Evolutionary conservation across 1,140 invertebrate genomes (phyloP).

Genomic region (Aleiodes sp.): DNA sequence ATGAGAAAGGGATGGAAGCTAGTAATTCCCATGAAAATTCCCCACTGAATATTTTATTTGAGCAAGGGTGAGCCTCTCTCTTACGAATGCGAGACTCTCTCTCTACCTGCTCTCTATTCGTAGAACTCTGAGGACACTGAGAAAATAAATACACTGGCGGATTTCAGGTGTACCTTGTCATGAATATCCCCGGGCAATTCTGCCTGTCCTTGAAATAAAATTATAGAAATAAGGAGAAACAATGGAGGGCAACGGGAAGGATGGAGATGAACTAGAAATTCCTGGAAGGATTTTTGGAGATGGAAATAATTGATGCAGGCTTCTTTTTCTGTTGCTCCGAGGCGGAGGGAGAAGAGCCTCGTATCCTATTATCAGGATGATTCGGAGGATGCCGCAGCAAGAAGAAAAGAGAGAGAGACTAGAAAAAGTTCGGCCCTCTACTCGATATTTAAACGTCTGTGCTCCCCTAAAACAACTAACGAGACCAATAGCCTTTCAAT

Average conservation of each 20-base stretch:
- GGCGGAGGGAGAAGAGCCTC: neutral
- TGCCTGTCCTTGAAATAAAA: neutral
- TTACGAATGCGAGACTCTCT: neutral
- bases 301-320: neutral
- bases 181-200: too few species aligned
- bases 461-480: conserved; percentile 5
- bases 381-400: neutral
- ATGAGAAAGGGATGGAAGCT: neutral
- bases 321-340: neutral
- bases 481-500: conserved; percentile 6
- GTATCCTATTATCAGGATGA: conserved; percentile 10
- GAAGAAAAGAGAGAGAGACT: neutral
- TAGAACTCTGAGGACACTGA: neutral
- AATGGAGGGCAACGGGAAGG: too few species aligned
- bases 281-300: neutral
- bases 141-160: too few species aligned
- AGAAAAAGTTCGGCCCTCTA: conserved; percentile 5
- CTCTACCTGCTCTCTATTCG: neutral
- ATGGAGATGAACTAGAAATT: neutral
- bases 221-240: neutral
- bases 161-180: too few species aligned
- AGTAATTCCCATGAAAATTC: neutral
- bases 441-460: neutral
- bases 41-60: conserved; percentile 5
- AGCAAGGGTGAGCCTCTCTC: neutral